Evolutionary conservation across 2,113 vertebrate species (phyloP).

Genomic region (human (Homo sapiens)): GRCh38 chr5:145203001-145203500

Average conservation of each 20-base stretch:
- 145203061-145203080: neutral
- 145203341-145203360: neutral
- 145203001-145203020: neutral
- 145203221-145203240: neutral
- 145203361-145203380: neutral
- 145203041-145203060: neutral
- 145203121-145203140: neutral
- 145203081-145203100: neutral
- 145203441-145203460: neutral
- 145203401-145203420: neutral
- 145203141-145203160: neutral
- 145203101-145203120: neutral
- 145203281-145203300: too few relatives aligned
- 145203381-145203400: neutral
- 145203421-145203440: neutral
- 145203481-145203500: neutral
- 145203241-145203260: neutral
- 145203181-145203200: neutral
- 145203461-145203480: neutral
- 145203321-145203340: neutral
- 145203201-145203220: neutral
- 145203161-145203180: neutral
- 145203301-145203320: rapidly evolving
- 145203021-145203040: neutral
- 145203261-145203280: neutral